Conservation (phyloP, 2,113 vertebrate genomes). For the Peromyscus leucopus region DNA sequence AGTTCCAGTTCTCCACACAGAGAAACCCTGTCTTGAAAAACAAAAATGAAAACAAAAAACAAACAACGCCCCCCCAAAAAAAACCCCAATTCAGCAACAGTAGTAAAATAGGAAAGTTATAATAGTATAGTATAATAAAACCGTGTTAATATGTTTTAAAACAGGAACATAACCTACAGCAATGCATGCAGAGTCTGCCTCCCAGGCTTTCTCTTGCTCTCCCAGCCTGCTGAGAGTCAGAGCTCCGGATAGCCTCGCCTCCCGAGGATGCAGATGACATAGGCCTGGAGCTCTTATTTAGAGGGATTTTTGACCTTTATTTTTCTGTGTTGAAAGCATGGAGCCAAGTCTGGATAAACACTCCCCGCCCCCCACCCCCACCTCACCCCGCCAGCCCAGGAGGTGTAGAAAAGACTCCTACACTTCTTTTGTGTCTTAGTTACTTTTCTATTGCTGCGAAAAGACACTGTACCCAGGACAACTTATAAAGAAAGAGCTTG, state of each 20-base stretch:
- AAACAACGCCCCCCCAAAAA: not conserved
- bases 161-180: accelerated
- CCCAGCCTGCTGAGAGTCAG: not conserved
- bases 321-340: accelerated
- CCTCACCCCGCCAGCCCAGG: too few relatives aligned
- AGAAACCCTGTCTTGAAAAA: not conserved
- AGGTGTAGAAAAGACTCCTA: not conserved
- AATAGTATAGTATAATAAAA: not conserved
- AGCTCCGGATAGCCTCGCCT: not conserved
- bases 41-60: not conserved
- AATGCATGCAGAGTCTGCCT: not conserved
- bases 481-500: not conserved
- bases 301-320: not conserved
- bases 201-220: accelerated
- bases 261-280: not conserved
- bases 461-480: not conserved
- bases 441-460: too few relatives aligned
- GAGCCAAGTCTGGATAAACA: not conserved
- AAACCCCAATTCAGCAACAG: not conserved
- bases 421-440: not conserved
- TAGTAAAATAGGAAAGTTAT: not conserved
- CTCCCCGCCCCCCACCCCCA: too few relatives aligned
- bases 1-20: not conserved
- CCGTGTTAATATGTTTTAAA: not conserved
- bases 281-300: not conserved